A percentile compares a stretch with the other conserved stretches of the same genome.
Conservation (phyloP, 2,113 vertebrate species). For the Microtus ochrogaster region DNA sequence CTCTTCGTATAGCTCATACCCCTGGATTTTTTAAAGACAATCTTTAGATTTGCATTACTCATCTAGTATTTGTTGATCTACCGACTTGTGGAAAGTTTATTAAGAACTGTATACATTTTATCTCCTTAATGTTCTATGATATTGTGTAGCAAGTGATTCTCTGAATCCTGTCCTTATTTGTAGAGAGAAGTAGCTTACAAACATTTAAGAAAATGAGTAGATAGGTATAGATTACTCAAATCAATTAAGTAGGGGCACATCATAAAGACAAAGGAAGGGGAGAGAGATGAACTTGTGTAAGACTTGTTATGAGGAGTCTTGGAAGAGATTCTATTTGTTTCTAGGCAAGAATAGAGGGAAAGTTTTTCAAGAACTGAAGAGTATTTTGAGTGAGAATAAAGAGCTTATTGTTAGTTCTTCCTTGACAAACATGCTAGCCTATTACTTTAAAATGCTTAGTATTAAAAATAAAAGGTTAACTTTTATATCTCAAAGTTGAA, state of each 20-base stretch:
- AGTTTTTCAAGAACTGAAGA: not conserved
- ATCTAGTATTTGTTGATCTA: not conserved
- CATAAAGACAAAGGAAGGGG: not conserved
- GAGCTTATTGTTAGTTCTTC: not conserved
- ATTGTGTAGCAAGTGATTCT: not conserved
- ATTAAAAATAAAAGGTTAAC: not conserved
- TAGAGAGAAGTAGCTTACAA: not conserved
- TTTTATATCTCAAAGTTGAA: not conserved
- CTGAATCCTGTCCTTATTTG: not conserved
- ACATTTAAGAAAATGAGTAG: not conserved
- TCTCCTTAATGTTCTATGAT: not conserved
- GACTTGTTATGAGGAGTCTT: not conserved
- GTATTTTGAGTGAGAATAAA: not conserved
- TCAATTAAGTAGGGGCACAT: not conserved
- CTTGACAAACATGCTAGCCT: not conserved
- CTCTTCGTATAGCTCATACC: not conserved
- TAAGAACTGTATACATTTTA: not conserved
- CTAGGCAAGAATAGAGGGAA: not conserved
- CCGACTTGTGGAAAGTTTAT: not conserved
- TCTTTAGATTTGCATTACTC: not conserved
- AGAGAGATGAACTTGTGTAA: not conserved
- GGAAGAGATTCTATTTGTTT: not conserved
- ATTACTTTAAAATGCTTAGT: not conserved
- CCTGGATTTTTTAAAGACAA: not conserved
- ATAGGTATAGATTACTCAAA: not conserved